Percentiles rank a stretch among this genome's conserved stretches.
Evolutionary conservation across 2,888 invertebrate genomes (phyloP).

Genomic region (Chirona hameri): DNA sequence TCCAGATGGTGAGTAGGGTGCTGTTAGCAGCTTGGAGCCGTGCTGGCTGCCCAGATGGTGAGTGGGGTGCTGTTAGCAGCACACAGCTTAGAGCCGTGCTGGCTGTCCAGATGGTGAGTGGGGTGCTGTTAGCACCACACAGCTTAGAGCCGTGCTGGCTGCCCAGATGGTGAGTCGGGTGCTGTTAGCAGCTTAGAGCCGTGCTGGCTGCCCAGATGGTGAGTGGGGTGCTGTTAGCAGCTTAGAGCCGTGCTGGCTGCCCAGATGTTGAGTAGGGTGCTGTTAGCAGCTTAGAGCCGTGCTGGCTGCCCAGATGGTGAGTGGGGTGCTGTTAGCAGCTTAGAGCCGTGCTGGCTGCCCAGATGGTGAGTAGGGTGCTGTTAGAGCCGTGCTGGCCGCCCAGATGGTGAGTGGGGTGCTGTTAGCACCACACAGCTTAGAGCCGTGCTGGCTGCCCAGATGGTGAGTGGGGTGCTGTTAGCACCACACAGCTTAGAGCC

Average conservation of each 20-base stretch:
- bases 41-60: constrained; percentile 36
- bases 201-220: constrained; percentile 12
- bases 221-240: not conserved
- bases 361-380: constrained; percentile 36
- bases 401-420: constrained; percentile 1
- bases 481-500: too few relatives aligned
- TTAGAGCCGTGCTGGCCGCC: too few relatives aligned
- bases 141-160: not conserved
- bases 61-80: not conserved
- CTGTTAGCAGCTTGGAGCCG: not conserved
- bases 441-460: not conserved
- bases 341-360: not conserved
- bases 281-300: too few relatives aligned
- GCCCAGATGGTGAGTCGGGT: constrained; percentile 36
- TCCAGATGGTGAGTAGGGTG: constrained; percentile 12
- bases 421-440: not conserved
- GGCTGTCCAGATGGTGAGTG: too few relatives aligned
- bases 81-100: too few relatives aligned
- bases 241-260: not conserved
- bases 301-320: too few relatives aligned
- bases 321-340: too few relatives aligned
- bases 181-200: too few relatives aligned
- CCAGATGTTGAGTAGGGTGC: constrained; percentile 35
- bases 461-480: constrained; percentile 35
- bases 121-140: too few relatives aligned